Evolutionary conservation across 2,113 vertebrate genomes (phyloP).

Genomic region (Trinectes maculatus): DNA sequence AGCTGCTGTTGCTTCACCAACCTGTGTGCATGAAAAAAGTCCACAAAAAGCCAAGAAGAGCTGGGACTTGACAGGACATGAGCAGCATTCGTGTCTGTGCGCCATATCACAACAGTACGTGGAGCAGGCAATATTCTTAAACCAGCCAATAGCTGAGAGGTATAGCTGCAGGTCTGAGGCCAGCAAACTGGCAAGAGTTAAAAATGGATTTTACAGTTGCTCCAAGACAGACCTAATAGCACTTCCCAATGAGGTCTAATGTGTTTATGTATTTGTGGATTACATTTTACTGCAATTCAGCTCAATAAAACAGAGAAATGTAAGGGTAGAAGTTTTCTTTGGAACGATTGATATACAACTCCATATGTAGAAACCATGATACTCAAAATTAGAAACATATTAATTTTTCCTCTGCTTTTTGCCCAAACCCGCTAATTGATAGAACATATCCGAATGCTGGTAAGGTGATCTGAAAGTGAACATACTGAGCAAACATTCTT

Average conservation of each 20-base stretch:
- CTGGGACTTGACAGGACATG: constrained; percentile 43
- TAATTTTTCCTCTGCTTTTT: constrained; percentile 73
- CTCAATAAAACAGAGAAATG: constrained; percentile 78
- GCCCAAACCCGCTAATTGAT: constrained; percentile 75
- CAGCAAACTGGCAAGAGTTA: constrained; percentile 65
- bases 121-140: constrained; percentile 54
- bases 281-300: constrained; percentile 77
- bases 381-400: constrained; percentile 76
- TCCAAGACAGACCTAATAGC: constrained; percentile 68
- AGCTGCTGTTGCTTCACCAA: constrained; percentile 72
- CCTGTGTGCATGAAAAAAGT: constrained; percentile 70
- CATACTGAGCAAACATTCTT: constrained; percentile 42
- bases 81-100: constrained; percentile 23
- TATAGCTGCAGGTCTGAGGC: constrained; percentile 69
- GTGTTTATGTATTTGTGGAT: constrained; percentile 80
- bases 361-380: constrained; percentile 74
- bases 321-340: constrained; percentile 80
- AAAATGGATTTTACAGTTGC: constrained; percentile 79
- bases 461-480: constrained; percentile 69
- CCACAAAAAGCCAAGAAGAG: constrained; percentile 53
- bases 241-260: constrained; percentile 78
- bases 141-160: constrained; percentile 71
- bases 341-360: constrained; percentile 63
- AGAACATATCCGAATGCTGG: constrained; percentile 74
- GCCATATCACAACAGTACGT: constrained; percentile 41